A percentile compares a stretch with the other conserved stretches of the same genome.
Evolutionary conservation across 2,797 vertebrate species (phyloP).

Genomic region (Neopelma chrysocephalum): DNA sequence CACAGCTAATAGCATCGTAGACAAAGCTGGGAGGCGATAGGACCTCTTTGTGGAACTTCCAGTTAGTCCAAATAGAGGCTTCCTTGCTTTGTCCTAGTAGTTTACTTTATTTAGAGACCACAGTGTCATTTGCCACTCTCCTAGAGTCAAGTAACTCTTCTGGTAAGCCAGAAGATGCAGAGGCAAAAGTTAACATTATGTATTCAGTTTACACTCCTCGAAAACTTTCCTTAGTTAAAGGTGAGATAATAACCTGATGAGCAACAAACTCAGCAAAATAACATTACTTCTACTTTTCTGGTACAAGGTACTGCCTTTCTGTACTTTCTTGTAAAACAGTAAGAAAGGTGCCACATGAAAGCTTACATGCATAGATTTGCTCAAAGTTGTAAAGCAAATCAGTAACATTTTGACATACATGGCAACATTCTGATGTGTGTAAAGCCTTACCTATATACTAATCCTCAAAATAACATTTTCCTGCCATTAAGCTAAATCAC

Average conservation of each 20-base stretch:
- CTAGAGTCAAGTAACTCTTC: neutral
- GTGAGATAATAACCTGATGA: neutral
- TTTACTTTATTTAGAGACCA: neutral
- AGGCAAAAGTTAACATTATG: neutral
- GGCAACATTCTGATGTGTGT: neutral
- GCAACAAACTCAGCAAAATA: neutral
- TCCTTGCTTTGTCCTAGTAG: neutral
- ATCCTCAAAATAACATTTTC: neutral
- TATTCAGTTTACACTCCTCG: neutral
- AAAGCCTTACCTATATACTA: neutral
- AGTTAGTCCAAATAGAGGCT: neutral
- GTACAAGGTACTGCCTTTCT: neutral
- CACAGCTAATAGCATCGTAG: neutral
- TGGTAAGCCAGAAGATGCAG: neutral
- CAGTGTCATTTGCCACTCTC: neutral
- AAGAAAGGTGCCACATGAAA: neutral
- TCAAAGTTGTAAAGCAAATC: neutral
- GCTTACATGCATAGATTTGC: neutral
- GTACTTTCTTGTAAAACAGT: neutral
- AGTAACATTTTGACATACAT: neutral
- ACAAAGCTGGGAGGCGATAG: neutral
- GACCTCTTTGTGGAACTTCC: neutral
- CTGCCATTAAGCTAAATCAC: neutral
- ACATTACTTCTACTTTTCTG: neutral
- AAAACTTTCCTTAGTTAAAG: neutral